A percentile compares a stretch with the other conserved stretches of the same genome.
phyloP scores from a whole-genome alignment of 1,140 invertebrate species.

The Saccostrea echinata region DNA sequence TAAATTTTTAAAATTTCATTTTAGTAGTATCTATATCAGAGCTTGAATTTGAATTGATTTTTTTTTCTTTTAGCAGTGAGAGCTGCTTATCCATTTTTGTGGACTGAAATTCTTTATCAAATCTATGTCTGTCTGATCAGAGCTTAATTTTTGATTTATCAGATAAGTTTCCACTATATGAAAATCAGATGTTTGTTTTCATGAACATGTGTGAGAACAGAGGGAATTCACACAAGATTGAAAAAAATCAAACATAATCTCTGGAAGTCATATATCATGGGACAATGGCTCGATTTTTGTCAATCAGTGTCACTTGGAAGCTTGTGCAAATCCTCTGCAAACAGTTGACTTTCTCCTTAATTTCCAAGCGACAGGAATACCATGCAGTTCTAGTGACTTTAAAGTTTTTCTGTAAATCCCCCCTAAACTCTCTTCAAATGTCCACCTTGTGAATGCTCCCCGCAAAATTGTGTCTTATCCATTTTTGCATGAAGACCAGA shows the following conservation, averaged over 20 bases:
- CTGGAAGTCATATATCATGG: slow-evolving; percentile 38
- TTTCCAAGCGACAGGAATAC: slow-evolving; percentile 22
- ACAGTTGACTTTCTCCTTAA: slow-evolving; percentile 39
- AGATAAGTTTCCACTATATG: slow-evolving; percentile 21
- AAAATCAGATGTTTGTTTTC: slow-evolving; percentile 35
- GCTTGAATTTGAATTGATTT: neutral
- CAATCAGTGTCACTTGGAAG: slow-evolving; percentile 42
- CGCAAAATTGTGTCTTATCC: slow-evolving; percentile 32
- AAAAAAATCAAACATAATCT: slow-evolving; percentile 37
- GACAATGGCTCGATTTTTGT: slow-evolving; percentile 41
- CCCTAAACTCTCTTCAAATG: slow-evolving; percentile 32
- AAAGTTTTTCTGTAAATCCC: slow-evolving; percentile 18
- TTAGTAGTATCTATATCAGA: neutral
- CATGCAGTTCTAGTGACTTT: slow-evolving; percentile 39
- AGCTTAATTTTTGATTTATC: slow-evolving; percentile 28
- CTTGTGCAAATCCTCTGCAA: slow-evolving; percentile 36
- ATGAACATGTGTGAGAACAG: slow-evolving; percentile 30
- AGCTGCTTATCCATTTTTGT: slow-evolving; percentile 3
- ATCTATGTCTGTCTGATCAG: neutral
- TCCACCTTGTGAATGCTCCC: slow-evolving; percentile 26
- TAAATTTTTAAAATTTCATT: neutral
- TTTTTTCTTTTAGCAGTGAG: neutral
- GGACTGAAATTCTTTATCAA: slow-evolving; percentile 2
- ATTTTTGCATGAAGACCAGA: slow-evolving; percentile 23
- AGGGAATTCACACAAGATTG: slow-evolving; percentile 36